Evolutionary conservation across 2,113 vertebrate species (phyloP).

Genomic region (Prinia subflava): DNA sequence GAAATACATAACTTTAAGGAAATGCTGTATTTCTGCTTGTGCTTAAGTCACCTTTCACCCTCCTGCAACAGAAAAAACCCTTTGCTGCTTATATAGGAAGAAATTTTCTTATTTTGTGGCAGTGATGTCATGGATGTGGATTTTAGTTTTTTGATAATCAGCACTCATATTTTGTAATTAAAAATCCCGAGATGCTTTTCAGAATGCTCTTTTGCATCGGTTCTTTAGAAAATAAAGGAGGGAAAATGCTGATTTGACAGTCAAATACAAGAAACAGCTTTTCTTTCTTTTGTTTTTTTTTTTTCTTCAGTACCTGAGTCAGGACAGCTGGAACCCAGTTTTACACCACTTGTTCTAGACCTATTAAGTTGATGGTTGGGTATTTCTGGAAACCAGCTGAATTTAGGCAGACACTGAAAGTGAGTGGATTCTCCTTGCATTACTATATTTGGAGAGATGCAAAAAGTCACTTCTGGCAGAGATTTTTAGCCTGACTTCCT

Average conservation of each 20-base stretch:
- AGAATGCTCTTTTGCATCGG: fast-evolving
- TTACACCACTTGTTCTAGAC: not conserved
- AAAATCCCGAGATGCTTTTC: not conserved
- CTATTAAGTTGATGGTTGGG: not conserved
- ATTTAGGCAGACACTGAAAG: not conserved
- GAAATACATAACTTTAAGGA: not conserved
- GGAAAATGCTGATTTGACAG: not conserved
- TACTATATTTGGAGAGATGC: not conserved
- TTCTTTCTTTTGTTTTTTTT: not conserved
- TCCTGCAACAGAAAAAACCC: not conserved
- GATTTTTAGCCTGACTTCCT: not conserved
- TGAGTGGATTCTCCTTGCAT: not conserved
- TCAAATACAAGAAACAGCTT: not conserved
- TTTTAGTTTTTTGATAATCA: not conserved
- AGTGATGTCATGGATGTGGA: not conserved
- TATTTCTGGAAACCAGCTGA: not conserved
- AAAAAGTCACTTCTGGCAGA: not conserved
- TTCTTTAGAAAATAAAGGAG: not conserved
- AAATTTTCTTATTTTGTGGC: not conserved
- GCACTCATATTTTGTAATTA: not conserved
- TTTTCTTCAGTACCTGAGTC: not conserved
- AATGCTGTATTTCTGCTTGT: not conserved
- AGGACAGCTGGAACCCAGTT: not conserved
- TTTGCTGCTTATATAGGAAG: not conserved
- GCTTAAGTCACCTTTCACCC: not conserved